Conservation (phyloP, 2,888 invertebrate genomes). For the Cryptops parisi region DNA sequence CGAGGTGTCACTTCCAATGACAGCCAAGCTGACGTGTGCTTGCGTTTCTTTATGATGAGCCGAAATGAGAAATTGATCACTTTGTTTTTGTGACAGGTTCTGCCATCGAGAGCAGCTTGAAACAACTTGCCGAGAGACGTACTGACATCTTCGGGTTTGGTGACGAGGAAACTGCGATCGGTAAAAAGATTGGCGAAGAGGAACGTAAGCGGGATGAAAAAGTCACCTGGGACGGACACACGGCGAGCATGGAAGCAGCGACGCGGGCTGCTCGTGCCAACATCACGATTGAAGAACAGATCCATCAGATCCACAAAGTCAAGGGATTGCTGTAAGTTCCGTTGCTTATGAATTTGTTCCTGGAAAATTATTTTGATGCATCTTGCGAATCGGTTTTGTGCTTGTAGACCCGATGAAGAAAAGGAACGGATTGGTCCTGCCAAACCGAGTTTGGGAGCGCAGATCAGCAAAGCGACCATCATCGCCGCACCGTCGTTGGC, state of each 20-base stretch:
- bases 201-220: constrained; percentile 67
- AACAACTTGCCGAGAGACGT: constrained; percentile 92
- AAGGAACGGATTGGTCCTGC: constrained; percentile 89
- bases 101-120: constrained; percentile 91
- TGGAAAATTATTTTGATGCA: background rate
- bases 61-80: too few species aligned
- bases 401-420: constrained; percentile 63
- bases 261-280: constrained; percentile 86
- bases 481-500: constrained; percentile 17
- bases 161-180: constrained; percentile 96
- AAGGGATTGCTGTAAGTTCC: constrained; percentile 56
- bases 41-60: too few species aligned
- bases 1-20: too few species aligned
- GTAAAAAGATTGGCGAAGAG: constrained; percentile 92
- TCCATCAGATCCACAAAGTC: constrained; percentile 91
- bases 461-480: constrained; percentile 33
- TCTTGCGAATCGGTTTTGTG: background rate
- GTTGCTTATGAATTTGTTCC: background rate
- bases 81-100: constrained; percentile 39
- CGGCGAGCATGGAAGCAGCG: constrained; percentile 90
- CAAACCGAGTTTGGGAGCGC: constrained; percentile 20
- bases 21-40: too few species aligned
- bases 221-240: constrained; percentile 98
- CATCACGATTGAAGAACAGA: constrained; percentile 91
- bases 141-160: constrained; percentile 99